Conservation (phyloP, 2,888 invertebrate species). For the Dasysyrphus albostriatus region DNA sequence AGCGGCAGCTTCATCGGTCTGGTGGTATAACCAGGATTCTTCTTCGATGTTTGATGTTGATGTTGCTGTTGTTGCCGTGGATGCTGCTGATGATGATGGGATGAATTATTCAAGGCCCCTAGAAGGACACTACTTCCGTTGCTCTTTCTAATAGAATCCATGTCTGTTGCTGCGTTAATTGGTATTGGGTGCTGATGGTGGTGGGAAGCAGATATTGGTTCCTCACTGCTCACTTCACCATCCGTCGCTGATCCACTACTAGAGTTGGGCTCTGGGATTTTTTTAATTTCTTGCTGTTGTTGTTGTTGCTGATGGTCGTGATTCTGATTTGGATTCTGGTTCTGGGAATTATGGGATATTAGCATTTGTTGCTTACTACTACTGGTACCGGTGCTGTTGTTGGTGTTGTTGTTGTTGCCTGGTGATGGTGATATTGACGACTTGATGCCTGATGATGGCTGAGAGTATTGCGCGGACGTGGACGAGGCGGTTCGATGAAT, state of each 20-base stretch:
- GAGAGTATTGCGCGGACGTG: constrained; percentile 75
- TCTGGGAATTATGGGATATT: constrained; percentile 77
- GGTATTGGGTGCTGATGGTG: constrained; percentile 1
- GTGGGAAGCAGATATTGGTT: constrained; percentile 29
- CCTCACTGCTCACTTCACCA: constrained; percentile 67
- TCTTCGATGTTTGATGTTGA: constrained; percentile 48
- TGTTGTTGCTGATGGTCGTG: constrained; percentile 54
- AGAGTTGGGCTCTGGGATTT: constrained; percentile 43
- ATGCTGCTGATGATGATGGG: constrained; percentile 78
- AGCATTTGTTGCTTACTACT: constrained; percentile 80
- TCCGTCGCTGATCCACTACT: constrained; percentile 69
- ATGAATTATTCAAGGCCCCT: constrained; percentile 72
- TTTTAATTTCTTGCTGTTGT: constrained; percentile 58
- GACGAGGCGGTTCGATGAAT: constrained; percentile 69
- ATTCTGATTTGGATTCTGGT: constrained; percentile 61
- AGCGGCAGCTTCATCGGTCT: constrained; percentile 82
- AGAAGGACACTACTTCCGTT: constrained; percentile 50
- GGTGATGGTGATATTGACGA: constrained; percentile 66
- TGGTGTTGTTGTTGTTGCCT: constrained; percentile 9
- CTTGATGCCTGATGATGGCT: constrained; percentile 76
- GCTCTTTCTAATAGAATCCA: constrained; percentile 53
- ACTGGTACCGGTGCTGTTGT: constrained; percentile 28
- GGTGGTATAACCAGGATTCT: constrained; percentile 77
- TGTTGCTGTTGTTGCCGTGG: constrained; percentile 53
- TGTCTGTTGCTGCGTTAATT: constrained; percentile 42